Evolutionary conservation across 2,888 invertebrate species (phyloP).

Genomic region (Bombyx huttoni): DNA sequence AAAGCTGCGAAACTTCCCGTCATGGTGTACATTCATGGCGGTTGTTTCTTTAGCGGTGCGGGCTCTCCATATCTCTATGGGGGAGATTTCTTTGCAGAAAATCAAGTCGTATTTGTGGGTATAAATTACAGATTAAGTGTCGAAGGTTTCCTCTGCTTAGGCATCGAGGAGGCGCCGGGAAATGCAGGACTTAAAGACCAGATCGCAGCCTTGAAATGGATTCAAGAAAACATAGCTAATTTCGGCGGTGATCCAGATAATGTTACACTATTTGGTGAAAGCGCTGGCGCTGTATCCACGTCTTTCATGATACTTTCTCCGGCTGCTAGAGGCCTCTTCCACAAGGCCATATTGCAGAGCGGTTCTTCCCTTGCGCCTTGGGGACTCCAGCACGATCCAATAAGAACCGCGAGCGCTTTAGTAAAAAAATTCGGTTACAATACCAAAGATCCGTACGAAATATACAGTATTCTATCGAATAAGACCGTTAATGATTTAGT

Average conservation of each 20-base stretch:
- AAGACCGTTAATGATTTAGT: conserved; percentile 39
- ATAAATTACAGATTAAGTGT: conserved; percentile 74
- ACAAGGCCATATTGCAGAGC: conserved; percentile 54
- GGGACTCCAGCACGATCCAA: conserved; percentile 48
- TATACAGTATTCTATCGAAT: conserved; percentile 40
- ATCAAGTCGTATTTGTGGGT: conserved; percentile 72
- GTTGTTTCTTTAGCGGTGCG: conserved; percentile 73
- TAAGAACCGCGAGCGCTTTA: conserved; percentile 37
- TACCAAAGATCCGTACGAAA: conserved; percentile 43
- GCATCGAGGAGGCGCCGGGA: conserved; percentile 75
- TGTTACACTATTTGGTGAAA: conserved; percentile 59
- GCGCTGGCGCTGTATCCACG: conserved; percentile 56
- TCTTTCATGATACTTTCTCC: conserved; percentile 47
- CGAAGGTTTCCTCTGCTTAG: conserved; percentile 75
- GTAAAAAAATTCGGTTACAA: conserved; percentile 47
- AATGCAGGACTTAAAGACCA: conserved; percentile 75
- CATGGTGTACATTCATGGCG: conserved; percentile 77
- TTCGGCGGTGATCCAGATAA: conserved; percentile 56
- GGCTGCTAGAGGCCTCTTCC: conserved; percentile 47
- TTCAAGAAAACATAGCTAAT: conserved; percentile 42
- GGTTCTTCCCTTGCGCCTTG: conserved; percentile 52
- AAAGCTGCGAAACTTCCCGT: conserved; percentile 50
- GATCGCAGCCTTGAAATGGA: conserved; percentile 53
- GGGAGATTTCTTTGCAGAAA: conserved; percentile 72
- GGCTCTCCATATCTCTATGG: conserved; percentile 73